Percentiles rank a stretch among this genome's conserved stretches.
Evolutionary conservation across 2,113 vertebrate genomes (phyloP).

Genomic region (Sceloporus tristichus): DNA sequence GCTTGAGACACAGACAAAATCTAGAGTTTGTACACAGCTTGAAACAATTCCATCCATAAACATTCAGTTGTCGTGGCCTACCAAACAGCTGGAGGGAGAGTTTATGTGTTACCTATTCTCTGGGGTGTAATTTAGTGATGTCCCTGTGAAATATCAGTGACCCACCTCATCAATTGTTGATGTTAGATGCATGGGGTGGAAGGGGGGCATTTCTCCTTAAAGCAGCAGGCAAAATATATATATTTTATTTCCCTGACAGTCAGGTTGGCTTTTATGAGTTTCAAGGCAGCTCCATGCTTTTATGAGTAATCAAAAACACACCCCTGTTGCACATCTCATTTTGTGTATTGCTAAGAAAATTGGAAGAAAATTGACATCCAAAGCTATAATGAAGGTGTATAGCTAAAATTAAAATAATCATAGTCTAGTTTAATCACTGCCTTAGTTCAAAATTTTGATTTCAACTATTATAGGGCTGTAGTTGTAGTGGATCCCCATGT

Average conservation of each 20-base stretch:
- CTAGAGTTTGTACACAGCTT: slow-evolving; percentile 66
- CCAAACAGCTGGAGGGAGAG: slow-evolving; percentile 61
- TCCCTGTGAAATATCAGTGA: slow-evolving; percentile 74
- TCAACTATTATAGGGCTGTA: background rate
- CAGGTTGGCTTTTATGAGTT: background rate
- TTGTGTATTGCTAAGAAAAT: background rate
- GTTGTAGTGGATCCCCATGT: background rate
- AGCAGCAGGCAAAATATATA: slow-evolving; percentile 35
- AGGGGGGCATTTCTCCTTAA: slow-evolving; percentile 35
- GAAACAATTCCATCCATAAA: slow-evolving; percentile 68
- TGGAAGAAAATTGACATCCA: background rate
- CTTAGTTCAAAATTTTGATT: background rate
- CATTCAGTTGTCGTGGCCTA: slow-evolving; percentile 63
- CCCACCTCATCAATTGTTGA: slow-evolving; percentile 73
- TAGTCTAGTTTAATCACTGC: background rate
- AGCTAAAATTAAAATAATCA: background rate
- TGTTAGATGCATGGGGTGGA: slow-evolving; percentile 48
- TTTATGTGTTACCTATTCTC: slow-evolving; percentile 68
- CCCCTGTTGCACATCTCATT: background rate
- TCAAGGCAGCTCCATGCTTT: background rate
- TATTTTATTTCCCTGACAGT: slow-evolving; percentile 37
- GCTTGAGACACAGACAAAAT: slow-evolving; percentile 38
- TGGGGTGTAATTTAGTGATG: slow-evolving; percentile 60
- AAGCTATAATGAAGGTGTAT: background rate
- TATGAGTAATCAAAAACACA: slow-evolving; percentile 22